A percentile compares a stretch with the other conserved stretches of the same genome.
Evolutionary conservation across 2,797 vertebrate genomes (phyloP).

Genomic region (Sebastolobus altivelis): DNA sequence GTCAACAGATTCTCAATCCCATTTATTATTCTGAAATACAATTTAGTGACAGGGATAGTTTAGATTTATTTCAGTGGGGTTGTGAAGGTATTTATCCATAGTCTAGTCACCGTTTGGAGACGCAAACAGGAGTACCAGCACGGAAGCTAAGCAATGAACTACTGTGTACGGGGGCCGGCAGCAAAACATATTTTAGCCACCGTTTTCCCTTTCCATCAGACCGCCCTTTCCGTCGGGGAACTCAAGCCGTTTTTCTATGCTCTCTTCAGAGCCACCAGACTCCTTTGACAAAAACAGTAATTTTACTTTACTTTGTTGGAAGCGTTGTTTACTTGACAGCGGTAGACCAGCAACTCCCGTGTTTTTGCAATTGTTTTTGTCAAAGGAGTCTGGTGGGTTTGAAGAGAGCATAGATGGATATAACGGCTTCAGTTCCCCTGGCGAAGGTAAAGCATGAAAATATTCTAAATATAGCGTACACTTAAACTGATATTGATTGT

Average conservation of each 20-base stretch:
- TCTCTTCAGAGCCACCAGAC: too few species aligned
- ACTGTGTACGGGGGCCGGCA: background rate
- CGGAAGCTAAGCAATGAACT: background rate
- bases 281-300: background rate
- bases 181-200: background rate
- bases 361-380: background rate
- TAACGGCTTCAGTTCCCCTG: background rate
- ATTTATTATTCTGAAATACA: constrained; percentile 29
- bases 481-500: background rate
- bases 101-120: background rate
- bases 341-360: too few species aligned
- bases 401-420: background rate
- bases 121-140: background rate
- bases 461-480: background rate
- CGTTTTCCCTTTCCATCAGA: background rate
- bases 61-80: background rate
- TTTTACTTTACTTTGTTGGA: background rate
- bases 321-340: too few species aligned
- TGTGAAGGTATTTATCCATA: background rate
- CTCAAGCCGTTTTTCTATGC: background rate
- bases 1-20: constrained; percentile 7
- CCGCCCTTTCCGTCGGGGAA: background rate
- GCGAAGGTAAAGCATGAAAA: background rate
- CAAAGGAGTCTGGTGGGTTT: background rate
- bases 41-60: constrained; percentile 1